Conservation (phyloP, 2,888 invertebrate genomes). For the Cephonodes hylas region DNA sequence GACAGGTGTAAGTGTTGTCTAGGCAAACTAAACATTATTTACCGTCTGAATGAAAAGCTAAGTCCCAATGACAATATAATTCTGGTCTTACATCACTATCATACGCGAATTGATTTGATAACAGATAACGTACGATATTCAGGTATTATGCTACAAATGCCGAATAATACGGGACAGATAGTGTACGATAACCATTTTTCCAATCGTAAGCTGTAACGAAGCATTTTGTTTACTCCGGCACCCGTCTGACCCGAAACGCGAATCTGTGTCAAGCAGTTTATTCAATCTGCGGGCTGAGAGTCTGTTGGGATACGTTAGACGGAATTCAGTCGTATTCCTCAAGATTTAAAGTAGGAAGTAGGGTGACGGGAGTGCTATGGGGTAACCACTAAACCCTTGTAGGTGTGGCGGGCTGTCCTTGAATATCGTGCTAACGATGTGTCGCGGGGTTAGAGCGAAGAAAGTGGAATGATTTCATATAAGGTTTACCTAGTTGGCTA, state of each 20-base stretch:
- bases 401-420: conserved; percentile 66
- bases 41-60: neutral
- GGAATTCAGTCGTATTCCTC: conserved; percentile 44
- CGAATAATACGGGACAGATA: neutral
- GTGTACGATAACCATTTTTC: conserved; percentile 30
- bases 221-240: conserved; percentile 63
- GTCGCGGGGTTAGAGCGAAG: conserved; percentile 30
- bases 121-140: neutral
- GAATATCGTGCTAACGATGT: conserved; percentile 61
- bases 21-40: neutral
- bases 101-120: neutral
- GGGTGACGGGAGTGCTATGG: conserved; percentile 32
- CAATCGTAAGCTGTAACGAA: conserved; percentile 59
- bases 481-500: conserved; percentile 20
- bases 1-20: neutral
- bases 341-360: conserved; percentile 44
- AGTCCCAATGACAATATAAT: neutral
- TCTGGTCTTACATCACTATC: neutral
- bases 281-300: conserved; percentile 74
- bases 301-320: conserved; percentile 40
- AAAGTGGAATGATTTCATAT: conserved; percentile 38
- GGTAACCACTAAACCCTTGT: conserved; percentile 58
- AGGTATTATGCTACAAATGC: neutral
- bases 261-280: conserved; percentile 82
- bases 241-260: conserved; percentile 77